These are phyloP conservation scores for Zaprionus lachaisei DNA, from an alignment of 1,140 invertebrate species.

Conservation along the genomic window DNA sequence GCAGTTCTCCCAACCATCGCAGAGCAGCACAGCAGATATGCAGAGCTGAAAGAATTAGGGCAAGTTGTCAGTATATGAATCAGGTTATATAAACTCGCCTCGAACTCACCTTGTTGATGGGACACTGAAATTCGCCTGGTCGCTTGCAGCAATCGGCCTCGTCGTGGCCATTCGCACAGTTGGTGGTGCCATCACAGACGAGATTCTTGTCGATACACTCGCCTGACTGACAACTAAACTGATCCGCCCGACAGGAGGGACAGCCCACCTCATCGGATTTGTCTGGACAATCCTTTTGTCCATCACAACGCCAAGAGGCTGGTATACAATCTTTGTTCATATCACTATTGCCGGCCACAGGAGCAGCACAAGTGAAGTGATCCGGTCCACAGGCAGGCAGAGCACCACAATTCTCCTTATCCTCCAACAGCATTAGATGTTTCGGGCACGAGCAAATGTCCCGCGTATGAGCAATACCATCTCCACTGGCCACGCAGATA, in stretches of 20 bases:
- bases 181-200: constrained; percentile 90
- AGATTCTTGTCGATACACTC: constrained; percentile 90
- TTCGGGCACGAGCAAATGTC: constrained; percentile 91
- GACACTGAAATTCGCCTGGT: constrained; percentile 88
- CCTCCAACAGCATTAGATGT: constrained; percentile 89
- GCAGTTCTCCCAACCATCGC: constrained; percentile 90
- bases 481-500: constrained; percentile 89
- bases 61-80: neutral
- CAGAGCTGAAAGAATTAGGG: constrained; percentile 84
- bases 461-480: constrained; percentile 83
- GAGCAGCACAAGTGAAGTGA: constrained; percentile 90
- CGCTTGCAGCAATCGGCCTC: constrained; percentile 87
- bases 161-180: constrained; percentile 90
- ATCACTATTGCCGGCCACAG: constrained; percentile 70
- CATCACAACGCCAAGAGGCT: constrained; percentile 88
- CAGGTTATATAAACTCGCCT: neutral
- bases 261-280: constrained; percentile 92
- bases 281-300: constrained; percentile 90
- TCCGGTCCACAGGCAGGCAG: constrained; percentile 90
- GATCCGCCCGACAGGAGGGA: constrained; percentile 87
- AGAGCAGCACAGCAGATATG: constrained; percentile 86
- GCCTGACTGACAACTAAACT: constrained; percentile 90
- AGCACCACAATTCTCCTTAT: constrained; percentile 89
- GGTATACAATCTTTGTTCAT: constrained; percentile 92
- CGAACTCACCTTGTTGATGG: constrained; percentile 84